Conservation (phyloP, 2,113 vertebrate genomes). For the Cheirogaleus medius region DNA sequence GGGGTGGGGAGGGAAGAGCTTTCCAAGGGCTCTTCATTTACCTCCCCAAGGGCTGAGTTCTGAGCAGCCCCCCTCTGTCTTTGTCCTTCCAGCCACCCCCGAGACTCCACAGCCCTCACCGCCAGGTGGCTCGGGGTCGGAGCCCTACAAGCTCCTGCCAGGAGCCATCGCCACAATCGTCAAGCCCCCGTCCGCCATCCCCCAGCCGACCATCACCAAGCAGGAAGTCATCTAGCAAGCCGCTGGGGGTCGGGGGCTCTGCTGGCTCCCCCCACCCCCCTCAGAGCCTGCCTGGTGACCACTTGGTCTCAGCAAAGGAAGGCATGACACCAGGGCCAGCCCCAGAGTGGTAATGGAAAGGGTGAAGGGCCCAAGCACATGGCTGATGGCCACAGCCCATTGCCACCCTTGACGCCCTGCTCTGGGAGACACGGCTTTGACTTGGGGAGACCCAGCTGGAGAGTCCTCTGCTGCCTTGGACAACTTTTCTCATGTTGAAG, state of each 20-base stretch:
- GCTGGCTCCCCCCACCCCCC: constrained; percentile 19
- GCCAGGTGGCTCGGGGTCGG: constrained; percentile 92
- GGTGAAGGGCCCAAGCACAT: not conserved
- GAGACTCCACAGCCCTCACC: constrained; percentile 98
- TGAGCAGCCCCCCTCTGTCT: constrained; percentile 44
- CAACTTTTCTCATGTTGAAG: not conserved
- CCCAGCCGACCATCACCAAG: constrained; percentile 95
- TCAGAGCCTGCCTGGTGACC: constrained; percentile 15
- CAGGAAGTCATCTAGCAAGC: constrained; percentile 95
- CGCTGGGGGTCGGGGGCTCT: constrained; percentile 35
- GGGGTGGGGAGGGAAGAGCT: not conserved
- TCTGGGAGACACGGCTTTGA: not conserved
- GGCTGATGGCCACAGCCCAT: not conserved
- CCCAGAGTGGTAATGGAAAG: constrained; percentile 39
- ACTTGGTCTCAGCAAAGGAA: not conserved
- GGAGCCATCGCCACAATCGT: constrained; percentile 94
- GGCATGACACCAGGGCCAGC: not conserved
- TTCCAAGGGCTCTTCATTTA: not conserved
- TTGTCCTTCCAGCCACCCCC: constrained; percentile 92
- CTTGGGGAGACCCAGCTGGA: not conserved
- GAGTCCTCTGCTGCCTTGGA: constrained; percentile 26
- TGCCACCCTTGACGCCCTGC: not conserved
- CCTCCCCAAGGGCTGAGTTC: not conserved
- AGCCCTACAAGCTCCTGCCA: constrained; percentile 96
- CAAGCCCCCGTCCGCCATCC: constrained; percentile 94